phyloP scores from a whole-genome alignment of 2,113 vertebrate genomes.

The Spea multiplicata region DNA sequence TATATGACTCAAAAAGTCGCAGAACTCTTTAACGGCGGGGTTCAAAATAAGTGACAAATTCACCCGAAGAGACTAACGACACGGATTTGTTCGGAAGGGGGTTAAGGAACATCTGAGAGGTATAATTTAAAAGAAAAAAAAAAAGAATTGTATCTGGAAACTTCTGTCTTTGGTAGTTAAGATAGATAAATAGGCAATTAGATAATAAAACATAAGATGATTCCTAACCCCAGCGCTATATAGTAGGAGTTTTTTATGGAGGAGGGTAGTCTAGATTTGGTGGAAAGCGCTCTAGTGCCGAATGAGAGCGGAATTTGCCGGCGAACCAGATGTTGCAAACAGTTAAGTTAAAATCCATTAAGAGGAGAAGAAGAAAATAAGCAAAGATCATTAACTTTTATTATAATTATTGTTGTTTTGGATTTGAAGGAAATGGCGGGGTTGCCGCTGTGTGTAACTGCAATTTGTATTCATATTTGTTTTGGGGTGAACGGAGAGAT shows the following conservation, averaged over 20 bases:
- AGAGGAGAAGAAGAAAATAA: constrained; percentile 33
- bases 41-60: too few species aligned
- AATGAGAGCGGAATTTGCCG: constrained; percentile 43
- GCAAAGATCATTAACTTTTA: constrained; percentile 49
- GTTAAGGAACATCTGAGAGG: constrained; percentile 25
- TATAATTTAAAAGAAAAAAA: constrained; percentile 14
- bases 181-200: constrained; percentile 42
- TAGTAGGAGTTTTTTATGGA: constrained; percentile 39
- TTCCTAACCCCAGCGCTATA: constrained; percentile 42
- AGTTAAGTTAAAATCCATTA: constrained; percentile 45
- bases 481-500: constrained; percentile 21
- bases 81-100: too few species aligned
- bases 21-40: too few species aligned
- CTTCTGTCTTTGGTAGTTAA: constrained; percentile 33
- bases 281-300: constrained; percentile 38
- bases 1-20: too few species aligned
- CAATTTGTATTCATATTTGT: constrained; percentile 45
- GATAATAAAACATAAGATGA: constrained; percentile 37
- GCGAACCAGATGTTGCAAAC: constrained; percentile 45
- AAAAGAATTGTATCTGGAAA: constrained; percentile 5
- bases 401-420: constrained; percentile 47
- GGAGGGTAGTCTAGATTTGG: constrained; percentile 41
- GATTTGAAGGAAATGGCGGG: constrained; percentile 35
- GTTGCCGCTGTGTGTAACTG: constrained; percentile 43
- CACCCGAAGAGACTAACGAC: background rate